Conservation (phyloP, 2,888 invertebrate genomes). For the Hirtodrosophila duncani region DNA sequence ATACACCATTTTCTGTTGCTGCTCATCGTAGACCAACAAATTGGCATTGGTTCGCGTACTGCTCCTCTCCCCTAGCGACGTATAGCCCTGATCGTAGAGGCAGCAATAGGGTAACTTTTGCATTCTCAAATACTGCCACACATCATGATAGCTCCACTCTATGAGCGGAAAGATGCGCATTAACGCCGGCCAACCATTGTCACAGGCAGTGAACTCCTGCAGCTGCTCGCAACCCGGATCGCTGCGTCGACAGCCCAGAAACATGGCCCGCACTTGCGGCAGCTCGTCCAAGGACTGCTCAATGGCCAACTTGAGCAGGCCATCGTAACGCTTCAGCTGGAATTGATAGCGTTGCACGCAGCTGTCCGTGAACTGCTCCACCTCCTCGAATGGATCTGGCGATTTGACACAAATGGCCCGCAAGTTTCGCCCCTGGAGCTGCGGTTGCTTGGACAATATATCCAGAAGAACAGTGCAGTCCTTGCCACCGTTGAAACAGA, state of each 20-base stretch:
- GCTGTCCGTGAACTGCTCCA: slow-evolving; percentile 36
- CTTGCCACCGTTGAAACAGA: slow-evolving; percentile 98
- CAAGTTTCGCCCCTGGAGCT: neutral
- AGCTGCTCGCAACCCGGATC: slow-evolving; percentile 88
- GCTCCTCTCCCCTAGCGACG: slow-evolving; percentile 88
- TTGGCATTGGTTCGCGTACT: slow-evolving; percentile 89
- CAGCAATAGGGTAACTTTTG: slow-evolving; percentile 91
- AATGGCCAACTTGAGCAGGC: slow-evolving; percentile 85
- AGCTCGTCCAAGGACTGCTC: slow-evolving; percentile 80
- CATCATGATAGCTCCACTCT: slow-evolving; percentile 91
- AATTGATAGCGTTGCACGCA: slow-evolving; percentile 81
- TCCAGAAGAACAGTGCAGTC: slow-evolving; percentile 92
- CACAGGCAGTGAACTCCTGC: slow-evolving; percentile 86
- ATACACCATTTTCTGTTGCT: slow-evolving; percentile 80
- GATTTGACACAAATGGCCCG: slow-evolving; percentile 32
- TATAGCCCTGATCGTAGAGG: slow-evolving; percentile 93
- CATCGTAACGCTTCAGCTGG: slow-evolving; percentile 81
- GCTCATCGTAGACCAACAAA: slow-evolving; percentile 80
- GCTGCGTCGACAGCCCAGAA: slow-evolving; percentile 93
- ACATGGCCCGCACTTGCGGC: slow-evolving; percentile 85
- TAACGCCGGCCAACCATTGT: slow-evolving; percentile 91
- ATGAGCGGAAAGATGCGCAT: slow-evolving; percentile 92
- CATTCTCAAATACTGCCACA: slow-evolving; percentile 91
- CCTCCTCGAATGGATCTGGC: slow-evolving; percentile 36
- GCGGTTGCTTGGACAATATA: slow-evolving; percentile 24